Base-by-base conservation (phyloP, 2,113 vertebrate genomes). In the Cnemophilus loriae region DNA sequence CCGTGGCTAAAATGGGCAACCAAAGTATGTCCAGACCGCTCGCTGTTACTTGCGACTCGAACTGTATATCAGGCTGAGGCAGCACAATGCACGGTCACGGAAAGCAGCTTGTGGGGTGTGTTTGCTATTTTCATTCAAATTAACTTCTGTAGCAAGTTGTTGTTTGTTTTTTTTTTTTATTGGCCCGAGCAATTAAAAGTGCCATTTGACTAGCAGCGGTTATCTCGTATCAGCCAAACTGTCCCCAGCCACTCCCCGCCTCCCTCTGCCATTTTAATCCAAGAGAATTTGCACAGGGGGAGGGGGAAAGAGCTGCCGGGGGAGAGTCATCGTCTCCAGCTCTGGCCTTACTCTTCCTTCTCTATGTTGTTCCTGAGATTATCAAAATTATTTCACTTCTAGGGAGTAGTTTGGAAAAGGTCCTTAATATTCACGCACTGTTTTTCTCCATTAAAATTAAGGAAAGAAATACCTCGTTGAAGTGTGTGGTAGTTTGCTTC, bases 231-330 rank as follows among this genome's bases (percentile, higher is more conserved):
- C 94, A 81, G 83, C 35, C 60, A 64, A 95, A 86, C 83, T 95
- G 95, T 93, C 92, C 90, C 83, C 85, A 47, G 95, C 85, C 96
- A 33, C 93, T 94, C 95, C 88, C 90, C 73, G 84, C 82, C 92
- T 90, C 79, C 56, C 95, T 90, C 92, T 93, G 90, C 92, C 95
- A 90, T 96, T 92, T 96, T 93, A 94, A 96, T 94, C 83, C 92
- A 23, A 10, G 88, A 75, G 71, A 90, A 95, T 91, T 96, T 92
- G 88, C 91, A 75, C 90, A 84, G 92, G 93, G 93, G 87, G 82
- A 79, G 91, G 91, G 74, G 90, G 92, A 61, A 73, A 50, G 68
- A 57, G 39, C 73, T 41, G 86, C 64, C 5, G 46, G 39, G 55
- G 28, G n/a, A 64, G 61, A 76, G 46, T 79, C 37, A 1, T 37